Base-by-base conservation (phyloP, 1,140 invertebrate species). In the Drosophila subobscura region DNA sequence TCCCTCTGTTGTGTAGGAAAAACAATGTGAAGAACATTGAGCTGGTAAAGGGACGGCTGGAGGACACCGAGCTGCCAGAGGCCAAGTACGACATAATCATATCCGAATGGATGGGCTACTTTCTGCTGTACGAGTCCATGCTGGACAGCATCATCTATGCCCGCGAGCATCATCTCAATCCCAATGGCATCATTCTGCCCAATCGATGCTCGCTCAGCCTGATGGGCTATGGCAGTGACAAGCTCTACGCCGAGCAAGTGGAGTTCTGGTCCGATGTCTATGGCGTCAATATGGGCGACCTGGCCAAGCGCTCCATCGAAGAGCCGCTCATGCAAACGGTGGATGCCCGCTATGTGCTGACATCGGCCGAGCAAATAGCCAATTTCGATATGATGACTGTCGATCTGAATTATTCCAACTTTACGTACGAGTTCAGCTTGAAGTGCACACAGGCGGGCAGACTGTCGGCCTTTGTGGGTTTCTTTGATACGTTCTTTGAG, bases 91-190 rank as follows among this genome's bases (percentile, higher is more conserved):
- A 99, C 92, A 95, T 99, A 22, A 98, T 99, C 77, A 95, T 99
- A 29, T 99, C 97, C 4, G 99, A 99, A 92, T 99, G 99, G 99
- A 99, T 99, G 99, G 99, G 99, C 4, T 99, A 99, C 92, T 99
- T 99, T 92, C 92, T 99, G 45, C 93, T 99, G 5, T 99, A 99
- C 90, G 99, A 99, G 93, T 98, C 97, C 20, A 99, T 99, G 99
- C 92, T 99, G 33, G 97, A 99, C 90, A 96, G 96, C 91, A 95
- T 98, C 20, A 94, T 99, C 33, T 95, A 95, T 92, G 98, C 98
- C 2, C 94, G 98, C 89, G 97, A 99, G 85, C 95, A 96, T 72
- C 97, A 96, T 93, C 93, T 99, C 14, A 96, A 94, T 56, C 72
- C 92, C 22, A 78, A 94, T 53, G 94, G 95, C 3, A 79, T 94